These are phyloP conservation scores for Rhysida immarginata DNA, from an alignment of 1,140 invertebrate genomes.

Conservation along the genomic window DNA sequence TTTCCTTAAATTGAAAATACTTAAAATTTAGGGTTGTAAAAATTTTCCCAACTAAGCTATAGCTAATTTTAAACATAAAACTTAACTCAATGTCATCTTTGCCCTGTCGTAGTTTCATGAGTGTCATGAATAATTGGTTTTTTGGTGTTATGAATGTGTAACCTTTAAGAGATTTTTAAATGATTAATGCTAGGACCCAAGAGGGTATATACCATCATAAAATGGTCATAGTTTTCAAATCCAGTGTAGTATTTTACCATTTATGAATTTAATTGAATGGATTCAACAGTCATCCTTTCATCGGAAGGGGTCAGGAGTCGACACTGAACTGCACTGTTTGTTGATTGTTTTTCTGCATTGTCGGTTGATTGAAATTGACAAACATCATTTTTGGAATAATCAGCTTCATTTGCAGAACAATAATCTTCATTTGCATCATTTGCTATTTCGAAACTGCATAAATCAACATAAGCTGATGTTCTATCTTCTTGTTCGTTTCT, in stretches of 20 bases:
- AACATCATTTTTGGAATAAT: neutral
- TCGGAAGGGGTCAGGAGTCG: neutral
- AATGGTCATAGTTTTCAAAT: neutral
- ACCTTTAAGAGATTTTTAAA: neutral
- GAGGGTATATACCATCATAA: neutral
- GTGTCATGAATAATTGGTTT: neutral
- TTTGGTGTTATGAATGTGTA: neutral
- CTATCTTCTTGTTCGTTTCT: no score
- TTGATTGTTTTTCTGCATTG: neutral
- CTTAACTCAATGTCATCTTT: slow-evolving; percentile 14
- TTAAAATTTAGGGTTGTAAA: slow-evolving; percentile 18
- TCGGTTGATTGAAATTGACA: neutral
- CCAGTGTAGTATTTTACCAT: neutral
- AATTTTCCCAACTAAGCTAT: slow-evolving; percentile 15
- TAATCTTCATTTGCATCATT: no score
- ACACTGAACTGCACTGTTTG: neutral
- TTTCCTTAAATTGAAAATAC: slow-evolving; percentile 14
- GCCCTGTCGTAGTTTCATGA: neutral
- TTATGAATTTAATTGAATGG: no score
- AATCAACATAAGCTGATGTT: no score
- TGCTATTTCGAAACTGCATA: no score
- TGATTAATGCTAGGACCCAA: neutral
- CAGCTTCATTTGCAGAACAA: neutral
- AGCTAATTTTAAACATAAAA: slow-evolving; percentile 15
- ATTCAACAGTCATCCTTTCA: no score